phyloP scores from a whole-genome alignment of 30 jellyfish, hydroid and myxozoan species.

The Phacellophora camtschatica region DNA sequence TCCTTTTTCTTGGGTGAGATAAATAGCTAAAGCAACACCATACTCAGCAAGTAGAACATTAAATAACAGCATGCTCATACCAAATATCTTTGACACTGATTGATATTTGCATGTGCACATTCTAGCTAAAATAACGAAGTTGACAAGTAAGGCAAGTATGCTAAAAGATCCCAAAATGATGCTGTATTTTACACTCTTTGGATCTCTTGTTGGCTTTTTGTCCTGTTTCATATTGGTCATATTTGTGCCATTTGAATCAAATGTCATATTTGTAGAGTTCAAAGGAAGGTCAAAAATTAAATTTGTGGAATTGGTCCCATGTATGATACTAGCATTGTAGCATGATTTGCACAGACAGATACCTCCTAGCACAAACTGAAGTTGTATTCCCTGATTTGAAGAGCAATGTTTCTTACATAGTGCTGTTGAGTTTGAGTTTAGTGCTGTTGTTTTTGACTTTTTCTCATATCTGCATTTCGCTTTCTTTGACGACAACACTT shows the following conservation, averaged over 20 bases:
- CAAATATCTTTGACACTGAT: constrained; percentile 69
- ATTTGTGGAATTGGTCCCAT: background rate
- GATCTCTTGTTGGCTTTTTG: background rate
- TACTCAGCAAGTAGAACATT: constrained; percentile 78
- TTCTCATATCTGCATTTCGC: background rate
- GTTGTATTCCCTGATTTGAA: too few species aligned
- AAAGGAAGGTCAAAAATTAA: background rate
- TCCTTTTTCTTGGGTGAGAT: constrained; percentile 60
- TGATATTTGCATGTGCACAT: constrained; percentile 74
- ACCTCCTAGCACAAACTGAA: too few species aligned
- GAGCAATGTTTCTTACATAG: too few species aligned
- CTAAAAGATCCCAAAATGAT: constrained; percentile 65
- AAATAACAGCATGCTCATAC: constrained; percentile 82
- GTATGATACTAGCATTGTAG: background rate
- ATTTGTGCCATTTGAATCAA: constrained; percentile 7
- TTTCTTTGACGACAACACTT: background rate
- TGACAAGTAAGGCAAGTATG: constrained; percentile 53
- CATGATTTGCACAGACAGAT: constrained; percentile 7
- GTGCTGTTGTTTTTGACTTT: too few species aligned
- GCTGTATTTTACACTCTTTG: constrained; percentile 15
- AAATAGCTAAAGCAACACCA: constrained; percentile 85
- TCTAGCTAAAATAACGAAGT: constrained; percentile 57
- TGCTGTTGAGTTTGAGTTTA: too few species aligned
- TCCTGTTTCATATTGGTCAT: background rate
- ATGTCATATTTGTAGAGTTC: background rate